These are phyloP conservation scores for Acromyrmex heyeri DNA, from an alignment of 1,140 invertebrate species.

Conservation along the genomic window DNA sequence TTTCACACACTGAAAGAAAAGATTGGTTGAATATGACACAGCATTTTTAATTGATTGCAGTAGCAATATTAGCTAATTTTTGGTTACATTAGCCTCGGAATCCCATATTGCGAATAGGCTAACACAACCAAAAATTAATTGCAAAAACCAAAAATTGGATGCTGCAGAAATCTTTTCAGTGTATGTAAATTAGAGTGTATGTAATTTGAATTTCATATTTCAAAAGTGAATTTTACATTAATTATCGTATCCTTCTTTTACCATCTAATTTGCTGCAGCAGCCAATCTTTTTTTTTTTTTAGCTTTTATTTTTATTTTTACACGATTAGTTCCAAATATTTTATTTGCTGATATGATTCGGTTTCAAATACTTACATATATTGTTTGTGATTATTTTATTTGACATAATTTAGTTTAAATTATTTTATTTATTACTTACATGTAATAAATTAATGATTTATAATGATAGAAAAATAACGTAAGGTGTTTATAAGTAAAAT, in stretches of 20 bases:
- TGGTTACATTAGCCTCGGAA: too few species aligned
- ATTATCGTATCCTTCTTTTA: background rate
- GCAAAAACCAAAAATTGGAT: too few species aligned
- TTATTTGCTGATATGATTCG: background rate
- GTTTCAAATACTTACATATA: too few species aligned
- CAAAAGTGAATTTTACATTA: background rate
- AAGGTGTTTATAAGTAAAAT: conserved; percentile 67
- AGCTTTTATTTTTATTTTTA: background rate
- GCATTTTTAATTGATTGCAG: too few species aligned
- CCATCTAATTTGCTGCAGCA: background rate
- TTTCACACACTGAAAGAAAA: background rate
- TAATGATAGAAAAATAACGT: conserved; percentile 39
- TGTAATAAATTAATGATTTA: background rate
- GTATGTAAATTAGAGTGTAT: background rate
- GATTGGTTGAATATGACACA: too few species aligned
- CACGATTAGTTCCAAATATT: background rate
- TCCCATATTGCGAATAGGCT: too few species aligned
- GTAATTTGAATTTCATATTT: conserved; percentile 8
- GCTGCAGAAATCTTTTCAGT: too few species aligned
- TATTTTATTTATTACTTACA: too few species aligned
- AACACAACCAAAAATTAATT: too few species aligned
- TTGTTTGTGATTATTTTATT: background rate
- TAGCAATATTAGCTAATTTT: too few species aligned
- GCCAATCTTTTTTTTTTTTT: too few species aligned
- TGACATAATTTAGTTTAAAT: background rate